These are phyloP conservation scores for Volucella zonaria DNA, from an alignment of 2,888 invertebrate species.

Conservation along the genomic window DNA sequence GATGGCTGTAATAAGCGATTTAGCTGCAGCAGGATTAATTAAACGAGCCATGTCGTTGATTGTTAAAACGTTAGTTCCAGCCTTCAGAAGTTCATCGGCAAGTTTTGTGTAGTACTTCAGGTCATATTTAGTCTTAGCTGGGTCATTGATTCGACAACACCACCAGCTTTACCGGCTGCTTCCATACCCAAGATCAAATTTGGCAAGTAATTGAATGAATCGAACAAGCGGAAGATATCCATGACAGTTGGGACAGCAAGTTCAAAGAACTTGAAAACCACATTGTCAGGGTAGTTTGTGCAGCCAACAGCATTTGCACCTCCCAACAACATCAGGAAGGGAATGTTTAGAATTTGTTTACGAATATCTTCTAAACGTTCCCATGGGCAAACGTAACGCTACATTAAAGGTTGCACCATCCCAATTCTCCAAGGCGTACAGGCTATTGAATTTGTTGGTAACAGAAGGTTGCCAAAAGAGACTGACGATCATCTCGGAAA, in stretches of 20 bases:
- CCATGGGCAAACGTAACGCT: slow-evolving; percentile 98
- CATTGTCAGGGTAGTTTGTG: no score
- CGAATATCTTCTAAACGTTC: slow-evolving; percentile 97
- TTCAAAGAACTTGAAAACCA: no score
- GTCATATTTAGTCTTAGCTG: no score
- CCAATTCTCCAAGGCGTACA: slow-evolving; percentile 98
- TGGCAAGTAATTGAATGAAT: no score
- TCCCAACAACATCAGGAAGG: no score
- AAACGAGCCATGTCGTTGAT: slow-evolving; percentile 99
- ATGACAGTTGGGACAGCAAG: no score
- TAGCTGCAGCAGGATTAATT: slow-evolving; percentile 95
- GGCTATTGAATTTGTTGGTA: slow-evolving; percentile 93
- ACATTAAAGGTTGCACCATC: slow-evolving; percentile 99
- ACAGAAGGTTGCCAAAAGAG: slow-evolving; percentile 97
- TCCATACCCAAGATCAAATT: no score
- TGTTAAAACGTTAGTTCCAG: slow-evolving; percentile 95
- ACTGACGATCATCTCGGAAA: slow-evolving; percentile 98
- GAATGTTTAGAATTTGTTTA: slow-evolving; percentile 96
- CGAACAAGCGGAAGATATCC: no score
- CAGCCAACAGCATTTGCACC: no score
- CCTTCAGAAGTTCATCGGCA: slow-evolving; percentile 97
- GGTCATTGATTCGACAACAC: no score
- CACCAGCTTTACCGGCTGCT: no score
- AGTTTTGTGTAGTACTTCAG: slow-evolving; percentile 95
- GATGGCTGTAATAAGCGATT: slow-evolving; percentile 91